Evolutionary conservation across 2,113 vertebrate species (phyloP), one percentile per base, ranked within the genome.

Genomic region (Cephalophus harveyi): DNA sequence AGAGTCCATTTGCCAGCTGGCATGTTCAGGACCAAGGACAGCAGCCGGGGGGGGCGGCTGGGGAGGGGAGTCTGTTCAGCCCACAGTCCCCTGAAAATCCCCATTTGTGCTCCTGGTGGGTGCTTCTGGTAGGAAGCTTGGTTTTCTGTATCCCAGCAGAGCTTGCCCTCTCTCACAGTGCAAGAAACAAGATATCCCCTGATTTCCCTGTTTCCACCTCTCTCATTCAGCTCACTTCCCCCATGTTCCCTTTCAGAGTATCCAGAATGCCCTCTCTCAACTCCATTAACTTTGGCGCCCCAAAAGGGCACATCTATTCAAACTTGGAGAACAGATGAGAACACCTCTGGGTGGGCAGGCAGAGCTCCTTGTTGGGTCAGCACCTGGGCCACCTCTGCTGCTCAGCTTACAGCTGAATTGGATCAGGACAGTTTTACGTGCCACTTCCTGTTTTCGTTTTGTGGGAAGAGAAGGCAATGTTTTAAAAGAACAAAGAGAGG

Each of bases 1-100:
- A 15, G 25, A 4, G 1, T 19, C 64, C 1, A 1, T 57, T 21
- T 2, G 7, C 7, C n/a, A 3, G 28, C 2, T 0, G 30, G 21
- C 7, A 21, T 1, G 12, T 46, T 89, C 97, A 57, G 91, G 2
- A 87, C 95, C 57, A 46, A 21, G 81, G 59, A 85, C 91, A 67
- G 87, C 59, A 9, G 15, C 74, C 14, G 0, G 5, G 19, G 55
- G 30, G 30, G 30, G 13, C 6, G 2, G 19, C 1, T 13, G 13
- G 33, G 17, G 33, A 19, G 17, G 36, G 4, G 2, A 2, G 15
- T 46, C 55, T 0, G 2, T 17, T 15, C 3, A 81, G 40, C 33
- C 54, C 36, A 0, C 5, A 7, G 2, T 25, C 27, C 30, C 25
- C 16, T 16, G 50, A 52, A 57, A 14, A 12, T 1, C 50, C 25